Evolutionary conservation across 2,888 invertebrate species (phyloP).

Genomic region (Euphydryas editha): DNA sequence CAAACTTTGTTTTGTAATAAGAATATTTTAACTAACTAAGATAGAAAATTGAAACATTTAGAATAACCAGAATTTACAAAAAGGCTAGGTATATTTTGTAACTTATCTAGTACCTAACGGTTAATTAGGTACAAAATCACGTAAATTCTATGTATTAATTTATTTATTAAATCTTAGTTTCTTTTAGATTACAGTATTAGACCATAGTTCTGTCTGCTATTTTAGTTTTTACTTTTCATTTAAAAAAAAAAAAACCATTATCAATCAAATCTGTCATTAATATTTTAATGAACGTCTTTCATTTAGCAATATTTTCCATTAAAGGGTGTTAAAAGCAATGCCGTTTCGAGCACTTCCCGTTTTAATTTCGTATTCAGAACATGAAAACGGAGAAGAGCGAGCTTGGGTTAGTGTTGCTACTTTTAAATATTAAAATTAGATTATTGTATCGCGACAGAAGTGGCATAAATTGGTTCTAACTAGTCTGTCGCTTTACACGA

Average conservation of each 20-base stretch:
- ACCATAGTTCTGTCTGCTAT: not conserved
- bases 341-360: slow-evolving; percentile 64
- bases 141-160: too few relatives aligned
- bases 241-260: too few relatives aligned
- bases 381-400: slow-evolving; percentile 63
- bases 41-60: too few relatives aligned
- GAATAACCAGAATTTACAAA: too few relatives aligned
- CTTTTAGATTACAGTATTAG: too few relatives aligned
- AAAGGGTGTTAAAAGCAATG: slow-evolving; percentile 79
- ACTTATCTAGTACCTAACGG: too few relatives aligned
- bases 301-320: slow-evolving; percentile 65
- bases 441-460: slow-evolving; percentile 66
- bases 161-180: too few relatives aligned
- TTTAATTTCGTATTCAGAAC: slow-evolving; percentile 75
- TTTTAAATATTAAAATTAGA: slow-evolving; percentile 79
- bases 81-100: too few relatives aligned
- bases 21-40: too few relatives aligned
- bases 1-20: too few relatives aligned
- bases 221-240: not conserved
- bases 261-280: slow-evolving; percentile 3
- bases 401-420: slow-evolving; percentile 69
- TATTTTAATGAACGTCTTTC: slow-evolving; percentile 36
- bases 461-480: slow-evolving; percentile 62
- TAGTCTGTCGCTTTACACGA: slow-evolving; percentile 41
- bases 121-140: too few relatives aligned